Evolutionary conservation across 2,797 vertebrate species (phyloP), one percentile per base, ranked within the genome.

Genomic region (Mus minutoides): DNA sequence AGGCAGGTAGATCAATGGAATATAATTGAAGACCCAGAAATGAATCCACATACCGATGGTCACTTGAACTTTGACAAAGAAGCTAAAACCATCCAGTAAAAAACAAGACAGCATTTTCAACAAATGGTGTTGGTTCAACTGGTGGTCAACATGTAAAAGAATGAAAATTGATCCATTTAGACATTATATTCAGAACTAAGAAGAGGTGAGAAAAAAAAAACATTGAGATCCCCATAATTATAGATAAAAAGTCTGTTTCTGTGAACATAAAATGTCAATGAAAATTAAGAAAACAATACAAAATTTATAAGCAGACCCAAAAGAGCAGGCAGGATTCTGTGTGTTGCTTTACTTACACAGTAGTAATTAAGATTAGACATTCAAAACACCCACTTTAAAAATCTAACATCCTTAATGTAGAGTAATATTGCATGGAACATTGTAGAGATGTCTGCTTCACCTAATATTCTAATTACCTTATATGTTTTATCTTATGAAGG

Each of bases 391-490:
- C 97, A 98, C 92, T 98, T 98, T 96, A 98, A 98, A 98, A 97
- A 94, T 92, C 0, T 62, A 98, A 98, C 79, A 95, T 95, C 96
- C 89, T 98, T 98, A 98, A 98, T 98, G 98, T 88, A 98, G 96
- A 97, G 96, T 98, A 97, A 98, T 96, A 97, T 97, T 98, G 97
- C 76, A 34, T 92, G 96, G 94, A 98, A 98, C 95, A 98, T 97
- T 97, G 95, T 95, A 97, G 98, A 97, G 97, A 97, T 98, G 97
- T 98, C 96, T 98, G 90, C 94, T 97, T 93, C 93, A 97, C 96
- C 97, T 98, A 98, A 98, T 98, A 98, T 97, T 97, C 97, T 98
- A 98, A 98, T 98, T 98, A 98, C 91, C 97, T 94, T 96, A 97
- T 97, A 97, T 96, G 97, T 96, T 75, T 77, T 94, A 93, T 96